Evolutionary conservation across 2,113 vertebrate genomes (phyloP).

Genomic region (Gnathonemus longibarbis): DNA sequence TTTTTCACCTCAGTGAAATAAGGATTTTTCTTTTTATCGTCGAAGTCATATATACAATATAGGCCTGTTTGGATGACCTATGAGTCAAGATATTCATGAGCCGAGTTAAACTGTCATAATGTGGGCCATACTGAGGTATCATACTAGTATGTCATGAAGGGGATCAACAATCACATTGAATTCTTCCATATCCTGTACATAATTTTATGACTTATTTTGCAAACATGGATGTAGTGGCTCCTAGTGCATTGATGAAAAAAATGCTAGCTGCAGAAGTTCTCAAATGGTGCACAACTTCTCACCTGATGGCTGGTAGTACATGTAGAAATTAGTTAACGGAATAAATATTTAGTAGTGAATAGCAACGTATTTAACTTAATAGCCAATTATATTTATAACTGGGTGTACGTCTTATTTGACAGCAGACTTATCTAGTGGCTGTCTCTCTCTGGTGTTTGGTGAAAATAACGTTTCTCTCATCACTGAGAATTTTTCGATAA

Average conservation of each 20-base stretch:
- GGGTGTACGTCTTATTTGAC: neutral
- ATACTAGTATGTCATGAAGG: neutral
- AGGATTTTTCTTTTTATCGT: neutral
- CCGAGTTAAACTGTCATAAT: neutral
- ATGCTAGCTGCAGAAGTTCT: neutral
- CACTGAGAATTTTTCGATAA: neutral
- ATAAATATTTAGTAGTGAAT: neutral
- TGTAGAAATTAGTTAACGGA: neutral
- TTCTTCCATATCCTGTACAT: neutral
- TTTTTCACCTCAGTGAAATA: neutral
- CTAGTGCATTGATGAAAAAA: neutral
- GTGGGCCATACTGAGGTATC: neutral
- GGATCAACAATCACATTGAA: neutral
- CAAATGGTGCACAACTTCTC: no score
- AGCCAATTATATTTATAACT: neutral
- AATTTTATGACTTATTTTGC: neutral
- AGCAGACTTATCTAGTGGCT: neutral
- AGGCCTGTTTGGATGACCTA: neutral
- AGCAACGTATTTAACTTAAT: neutral
- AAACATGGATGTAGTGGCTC: neutral
- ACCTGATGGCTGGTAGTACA: no score
- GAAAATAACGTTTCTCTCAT: neutral
- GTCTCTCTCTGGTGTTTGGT: neutral
- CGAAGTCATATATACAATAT: neutral
- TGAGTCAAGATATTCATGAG: neutral